Percentiles rank a stretch among this genome's conserved stretches.
Conservation (phyloP, 2,113 vertebrate species). For the Brachyhypopomus occidentalis region DNA sequence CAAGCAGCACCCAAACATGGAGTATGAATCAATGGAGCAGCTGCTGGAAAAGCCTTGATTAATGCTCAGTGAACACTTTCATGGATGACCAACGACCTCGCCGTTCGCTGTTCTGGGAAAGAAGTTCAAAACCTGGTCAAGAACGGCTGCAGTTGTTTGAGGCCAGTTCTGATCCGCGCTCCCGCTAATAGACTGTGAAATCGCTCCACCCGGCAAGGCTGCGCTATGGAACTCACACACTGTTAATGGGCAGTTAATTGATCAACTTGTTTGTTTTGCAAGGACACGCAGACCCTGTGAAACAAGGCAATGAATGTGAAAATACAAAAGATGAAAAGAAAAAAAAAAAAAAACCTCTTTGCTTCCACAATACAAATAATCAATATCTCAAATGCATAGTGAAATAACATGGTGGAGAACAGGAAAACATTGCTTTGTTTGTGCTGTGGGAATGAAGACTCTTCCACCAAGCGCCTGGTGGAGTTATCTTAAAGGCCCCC, state of each 20-base stretch:
- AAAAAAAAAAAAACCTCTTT: background rate
- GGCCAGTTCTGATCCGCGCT: conserved; percentile 9
- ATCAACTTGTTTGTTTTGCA: too few relatives aligned
- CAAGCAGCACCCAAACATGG: conserved; percentile 40
- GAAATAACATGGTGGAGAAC: conserved; percentile 8
- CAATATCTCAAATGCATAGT: background rate
- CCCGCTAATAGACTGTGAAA: background rate
- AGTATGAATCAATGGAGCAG: conserved; percentile 52
- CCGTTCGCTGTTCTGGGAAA: conserved; percentile 39
- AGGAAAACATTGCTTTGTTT: conserved; percentile 57
- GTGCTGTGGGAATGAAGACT: conserved; percentile 48
- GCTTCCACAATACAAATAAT: background rate
- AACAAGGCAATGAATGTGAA: too few relatives aligned
- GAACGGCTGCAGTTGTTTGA: conserved; percentile 30
- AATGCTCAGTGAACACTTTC: conserved; percentile 55
- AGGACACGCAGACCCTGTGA: too few relatives aligned
- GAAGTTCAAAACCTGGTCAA: conserved; percentile 43
- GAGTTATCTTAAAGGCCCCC: conserved; percentile 58
- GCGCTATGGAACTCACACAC: background rate
- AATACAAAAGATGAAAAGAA: background rate
- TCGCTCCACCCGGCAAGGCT: background rate
- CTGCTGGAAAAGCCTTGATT: conserved; percentile 58
- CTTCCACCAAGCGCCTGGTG: conserved; percentile 2
- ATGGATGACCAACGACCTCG: conserved; percentile 47
- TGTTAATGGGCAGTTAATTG: background rate